Evolutionary conservation across 2,888 invertebrate species (phyloP).

Genomic region (Pseudeuparius sepicola): DNA sequence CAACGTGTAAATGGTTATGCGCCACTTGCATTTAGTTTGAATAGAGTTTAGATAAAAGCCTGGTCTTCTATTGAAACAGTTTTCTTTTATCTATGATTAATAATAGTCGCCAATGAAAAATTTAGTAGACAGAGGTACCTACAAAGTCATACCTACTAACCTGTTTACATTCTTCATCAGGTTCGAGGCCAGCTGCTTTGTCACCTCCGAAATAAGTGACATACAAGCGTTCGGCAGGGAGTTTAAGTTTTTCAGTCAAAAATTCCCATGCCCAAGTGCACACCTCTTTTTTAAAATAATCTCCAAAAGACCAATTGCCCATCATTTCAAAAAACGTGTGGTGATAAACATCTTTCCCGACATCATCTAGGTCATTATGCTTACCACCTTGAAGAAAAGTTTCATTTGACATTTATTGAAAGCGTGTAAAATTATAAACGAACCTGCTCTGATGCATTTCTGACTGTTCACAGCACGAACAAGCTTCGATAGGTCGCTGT

Average conservation of each 20-base stretch:
- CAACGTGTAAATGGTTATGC: too few species aligned
- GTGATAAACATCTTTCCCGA: constrained; percentile 99
- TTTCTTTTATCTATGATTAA: too few species aligned
- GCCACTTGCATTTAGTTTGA: too few species aligned
- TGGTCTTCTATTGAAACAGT: too few species aligned
- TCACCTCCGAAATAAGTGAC: constrained; percentile 99
- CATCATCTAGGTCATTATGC: constrained; percentile 99
- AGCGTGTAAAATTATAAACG: too few species aligned
- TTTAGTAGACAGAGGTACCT: too few species aligned
- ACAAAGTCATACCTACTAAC: constrained; percentile 23
- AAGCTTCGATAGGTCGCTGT: constrained; percentile 88
- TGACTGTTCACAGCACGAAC: constrained; percentile 89
- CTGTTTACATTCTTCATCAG: constrained; percentile 84
- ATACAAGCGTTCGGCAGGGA: constrained; percentile 83
- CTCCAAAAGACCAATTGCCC: constrained; percentile 99
- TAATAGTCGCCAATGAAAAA: too few species aligned
- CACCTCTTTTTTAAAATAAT: constrained; percentile 97
- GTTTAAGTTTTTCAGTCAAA: constrained; percentile 66
- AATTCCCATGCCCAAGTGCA: constrained; percentile 98
- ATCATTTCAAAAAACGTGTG: constrained; percentile 99
- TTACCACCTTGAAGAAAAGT: too few species aligned
- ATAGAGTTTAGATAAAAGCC: too few species aligned
- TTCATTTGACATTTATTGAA: too few species aligned
- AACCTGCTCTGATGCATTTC: constrained; percentile 93
- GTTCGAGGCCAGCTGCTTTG: constrained; percentile 64